Evolutionary conservation across 2,113 vertebrate genomes (phyloP).

Genomic region (Charina bottae): DNA sequence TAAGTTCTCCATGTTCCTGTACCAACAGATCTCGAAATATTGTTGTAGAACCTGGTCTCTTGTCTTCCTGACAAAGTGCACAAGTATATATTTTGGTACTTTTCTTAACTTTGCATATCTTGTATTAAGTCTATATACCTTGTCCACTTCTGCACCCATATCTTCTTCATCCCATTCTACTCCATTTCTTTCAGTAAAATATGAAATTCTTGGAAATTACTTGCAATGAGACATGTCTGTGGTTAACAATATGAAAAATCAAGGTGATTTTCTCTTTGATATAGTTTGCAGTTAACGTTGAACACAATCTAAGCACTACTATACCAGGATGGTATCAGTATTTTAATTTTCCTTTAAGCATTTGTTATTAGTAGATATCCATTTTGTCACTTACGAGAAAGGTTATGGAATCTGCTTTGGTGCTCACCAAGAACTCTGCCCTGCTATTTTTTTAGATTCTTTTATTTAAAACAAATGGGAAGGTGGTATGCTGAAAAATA

Average conservation of each 20-base stretch:
- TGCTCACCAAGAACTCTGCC: too few relatives aligned
- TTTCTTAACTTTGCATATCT: background rate
- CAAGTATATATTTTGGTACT: background rate
- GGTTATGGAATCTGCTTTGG: background rate
- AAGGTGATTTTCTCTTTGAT: background rate
- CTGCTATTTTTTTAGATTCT: too few relatives aligned
- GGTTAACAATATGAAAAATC: conserved; percentile 31
- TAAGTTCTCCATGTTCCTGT: background rate
- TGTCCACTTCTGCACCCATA: background rate
- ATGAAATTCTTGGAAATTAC: conserved; percentile 51
- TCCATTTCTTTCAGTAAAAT: conserved; percentile 60
- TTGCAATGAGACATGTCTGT: conserved; percentile 53
- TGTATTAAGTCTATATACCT: background rate
- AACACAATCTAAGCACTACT: background rate
- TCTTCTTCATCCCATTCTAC: conserved; percentile 41
- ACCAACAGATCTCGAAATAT: background rate
- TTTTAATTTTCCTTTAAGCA: background rate
- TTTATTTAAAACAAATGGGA: too few relatives aligned
- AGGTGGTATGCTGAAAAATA: too few relatives aligned
- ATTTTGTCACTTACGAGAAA: background rate
- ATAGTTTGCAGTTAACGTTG: background rate
- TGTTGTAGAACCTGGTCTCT: background rate
- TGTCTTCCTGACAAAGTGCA: background rate
- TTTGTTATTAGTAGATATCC: rapidly evolving
- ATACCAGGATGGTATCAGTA: background rate